Conservation (phyloP, 1,140 invertebrate genomes). For the Philopotamus ludificatus region DNA sequence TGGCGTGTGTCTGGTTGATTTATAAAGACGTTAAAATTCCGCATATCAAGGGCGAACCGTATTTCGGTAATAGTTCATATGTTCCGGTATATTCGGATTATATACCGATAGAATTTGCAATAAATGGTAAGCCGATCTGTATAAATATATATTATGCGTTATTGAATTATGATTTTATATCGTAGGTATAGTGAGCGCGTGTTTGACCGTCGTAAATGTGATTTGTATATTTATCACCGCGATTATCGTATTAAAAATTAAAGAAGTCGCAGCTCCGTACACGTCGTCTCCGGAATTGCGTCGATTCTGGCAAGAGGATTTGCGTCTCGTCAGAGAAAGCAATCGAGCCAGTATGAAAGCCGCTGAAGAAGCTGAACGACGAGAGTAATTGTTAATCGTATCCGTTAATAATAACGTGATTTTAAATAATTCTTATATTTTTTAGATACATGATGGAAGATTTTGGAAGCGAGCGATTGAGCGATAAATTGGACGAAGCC, state of each 20-base stretch:
- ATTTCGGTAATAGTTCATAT: slow-evolving; percentile 62
- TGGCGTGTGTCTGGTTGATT: slow-evolving; percentile 69
- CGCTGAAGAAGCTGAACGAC: slow-evolving; percentile 49
- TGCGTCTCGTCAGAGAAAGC: slow-evolving; percentile 68
- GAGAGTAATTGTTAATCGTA: slow-evolving; percentile 51
- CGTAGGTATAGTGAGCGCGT: slow-evolving; percentile 70
- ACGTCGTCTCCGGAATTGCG: slow-evolving; percentile 71
- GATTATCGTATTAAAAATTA: slow-evolving; percentile 80
- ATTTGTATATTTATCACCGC: slow-evolving; percentile 82
- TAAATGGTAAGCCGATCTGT: slow-evolving; percentile 57
- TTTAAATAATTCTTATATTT: no score
- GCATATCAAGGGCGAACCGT: slow-evolving; percentile 66
- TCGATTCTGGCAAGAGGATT: slow-evolving; percentile 79
- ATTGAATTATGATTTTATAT: slow-evolving; percentile 12
- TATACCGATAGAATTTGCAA: slow-evolving; percentile 71
- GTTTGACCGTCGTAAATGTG: slow-evolving; percentile 80
- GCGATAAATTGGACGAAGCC: slow-evolving; percentile 59
- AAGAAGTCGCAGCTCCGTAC: slow-evolving; percentile 81
- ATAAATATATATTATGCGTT: not conserved
- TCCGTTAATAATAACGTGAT: no score
- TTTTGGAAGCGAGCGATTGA: slow-evolving; percentile 51
- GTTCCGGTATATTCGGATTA: slow-evolving; percentile 68
- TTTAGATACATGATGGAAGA: slow-evolving; percentile 53
- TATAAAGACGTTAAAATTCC: slow-evolving; percentile 67
- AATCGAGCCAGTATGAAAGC: slow-evolving; percentile 55